phyloP scores from a whole-genome alignment of 2,113 vertebrate genomes.

The Rousettus leschenaultii region DNA sequence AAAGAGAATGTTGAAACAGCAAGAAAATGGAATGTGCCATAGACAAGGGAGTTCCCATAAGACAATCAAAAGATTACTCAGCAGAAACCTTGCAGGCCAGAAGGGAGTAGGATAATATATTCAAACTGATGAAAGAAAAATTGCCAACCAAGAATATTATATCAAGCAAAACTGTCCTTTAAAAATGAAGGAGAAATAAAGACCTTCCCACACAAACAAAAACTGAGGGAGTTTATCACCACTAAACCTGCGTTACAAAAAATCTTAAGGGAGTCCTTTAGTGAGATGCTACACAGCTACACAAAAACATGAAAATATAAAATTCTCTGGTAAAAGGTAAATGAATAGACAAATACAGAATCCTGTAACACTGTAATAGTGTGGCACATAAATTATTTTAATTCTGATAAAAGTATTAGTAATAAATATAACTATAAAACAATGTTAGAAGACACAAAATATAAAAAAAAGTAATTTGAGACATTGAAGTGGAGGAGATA shows the following conservation, averaged over 20 bases:
- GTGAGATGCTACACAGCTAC: not conserved
- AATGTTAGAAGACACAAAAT: not conserved
- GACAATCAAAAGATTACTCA: not conserved
- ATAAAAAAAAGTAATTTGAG: not conserved
- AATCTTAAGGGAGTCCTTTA: not conserved
- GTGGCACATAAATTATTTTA: not conserved
- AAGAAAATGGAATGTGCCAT: not conserved
- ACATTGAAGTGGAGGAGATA: not conserved
- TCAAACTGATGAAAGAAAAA: not conserved
- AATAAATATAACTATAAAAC: not conserved
- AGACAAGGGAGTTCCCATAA: not conserved
- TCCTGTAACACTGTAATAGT: not conserved
- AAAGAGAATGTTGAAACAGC: not conserved
- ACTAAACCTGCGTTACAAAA: not conserved
- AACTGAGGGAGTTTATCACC: not conserved
- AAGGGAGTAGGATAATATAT: not conserved
- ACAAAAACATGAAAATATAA: not conserved
- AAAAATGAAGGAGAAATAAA: not conserved
- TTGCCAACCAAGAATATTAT: not conserved
- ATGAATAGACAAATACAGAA: not conserved
- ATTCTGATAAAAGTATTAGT: not conserved
- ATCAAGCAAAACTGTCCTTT: not conserved
- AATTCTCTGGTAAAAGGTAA: not conserved
- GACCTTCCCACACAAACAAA: not conserved
- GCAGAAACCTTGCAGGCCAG: not conserved